Conservation (phyloP, 2,888 invertebrate genomes). For the Entomobrya multifasciata region DNA sequence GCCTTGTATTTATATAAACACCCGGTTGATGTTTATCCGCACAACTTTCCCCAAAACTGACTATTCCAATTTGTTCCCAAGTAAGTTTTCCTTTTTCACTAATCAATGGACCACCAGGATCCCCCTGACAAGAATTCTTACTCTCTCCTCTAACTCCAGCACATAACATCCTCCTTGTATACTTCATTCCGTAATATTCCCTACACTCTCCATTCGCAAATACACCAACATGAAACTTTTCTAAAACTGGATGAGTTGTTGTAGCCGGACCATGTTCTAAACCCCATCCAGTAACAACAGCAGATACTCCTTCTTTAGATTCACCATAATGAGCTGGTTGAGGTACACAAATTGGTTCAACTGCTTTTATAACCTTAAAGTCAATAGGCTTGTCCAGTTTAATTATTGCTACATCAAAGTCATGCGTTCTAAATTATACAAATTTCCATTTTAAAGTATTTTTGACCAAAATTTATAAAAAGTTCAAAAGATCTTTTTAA, state of each 20-base stretch:
- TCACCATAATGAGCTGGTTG: no score
- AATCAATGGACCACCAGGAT: slow-evolving; percentile 76
- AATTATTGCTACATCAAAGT: slow-evolving; percentile 73
- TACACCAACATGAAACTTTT: slow-evolving; percentile 75
- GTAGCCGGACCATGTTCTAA: slow-evolving; percentile 61
- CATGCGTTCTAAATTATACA: slow-evolving; percentile 67
- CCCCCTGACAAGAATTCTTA: slow-evolving; percentile 76
- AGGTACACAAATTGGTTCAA: slow-evolving; percentile 71
- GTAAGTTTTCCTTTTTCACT: slow-evolving; percentile 66
- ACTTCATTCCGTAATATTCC: slow-evolving; percentile 66
- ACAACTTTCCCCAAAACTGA: slow-evolving; percentile 77
- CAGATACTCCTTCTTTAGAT: no score
- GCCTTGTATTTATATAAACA: slow-evolving; percentile 69
- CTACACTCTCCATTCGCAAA: slow-evolving; percentile 71
- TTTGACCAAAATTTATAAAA: no score
- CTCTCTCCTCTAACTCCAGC: slow-evolving; percentile 76
- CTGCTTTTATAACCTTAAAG: slow-evolving; percentile 51
- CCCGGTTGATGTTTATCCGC: slow-evolving; percentile 73
- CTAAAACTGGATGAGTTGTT: slow-evolving; percentile 67
- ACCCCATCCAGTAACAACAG: slow-evolving; percentile 74
- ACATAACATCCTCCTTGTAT: slow-evolving; percentile 73
- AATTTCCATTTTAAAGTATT: no score
- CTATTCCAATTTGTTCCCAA: slow-evolving; percentile 75
- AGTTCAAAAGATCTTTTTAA: no score
- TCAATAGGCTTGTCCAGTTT: slow-evolving; percentile 70